Conservation (phyloP, 2,888 invertebrate genomes). For the Laspeyria flexula region DNA sequence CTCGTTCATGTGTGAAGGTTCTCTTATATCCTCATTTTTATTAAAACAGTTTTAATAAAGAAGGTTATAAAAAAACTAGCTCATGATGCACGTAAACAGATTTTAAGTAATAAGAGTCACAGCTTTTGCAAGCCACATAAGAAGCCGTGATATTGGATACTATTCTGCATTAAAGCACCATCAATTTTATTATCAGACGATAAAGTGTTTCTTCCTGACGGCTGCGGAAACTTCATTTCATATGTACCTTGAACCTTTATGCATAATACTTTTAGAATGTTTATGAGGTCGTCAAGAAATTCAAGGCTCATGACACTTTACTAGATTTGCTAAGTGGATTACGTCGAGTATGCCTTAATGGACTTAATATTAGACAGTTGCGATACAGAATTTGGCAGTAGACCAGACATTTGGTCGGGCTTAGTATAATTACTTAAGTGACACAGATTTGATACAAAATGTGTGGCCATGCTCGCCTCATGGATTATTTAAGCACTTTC, state of each 20-base stretch:
- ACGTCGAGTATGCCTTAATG: constrained; percentile 37
- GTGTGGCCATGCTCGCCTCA: neutral
- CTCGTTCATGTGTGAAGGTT: neutral
- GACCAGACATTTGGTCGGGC: constrained; percentile 41
- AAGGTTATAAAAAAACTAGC: too few relatives aligned
- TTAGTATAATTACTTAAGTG: constrained; percentile 39
- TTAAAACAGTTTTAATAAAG: neutral
- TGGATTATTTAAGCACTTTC: constrained; percentile 3
- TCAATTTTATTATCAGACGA: constrained; percentile 62
- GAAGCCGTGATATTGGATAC: constrained; percentile 71
- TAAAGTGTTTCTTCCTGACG: constrained; percentile 50
- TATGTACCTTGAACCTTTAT: constrained; percentile 12
- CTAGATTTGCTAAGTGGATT: constrained; percentile 41
- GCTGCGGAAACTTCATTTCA: constrained; percentile 45
- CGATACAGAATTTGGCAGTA: constrained; percentile 46
- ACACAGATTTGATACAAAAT: constrained; percentile 38
- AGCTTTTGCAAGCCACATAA: constrained; percentile 50
- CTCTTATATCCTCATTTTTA: neutral
- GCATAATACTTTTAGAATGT: constrained; percentile 38
- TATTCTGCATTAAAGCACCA: constrained; percentile 62
- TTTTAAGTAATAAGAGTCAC: constrained; percentile 19
- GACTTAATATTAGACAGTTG: constrained; percentile 38
- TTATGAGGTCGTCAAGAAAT: constrained; percentile 40
- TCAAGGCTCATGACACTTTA: constrained; percentile 39
- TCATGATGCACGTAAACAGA: too few relatives aligned